Evolutionary conservation across 1,140 invertebrate genomes (phyloP).

Genomic region (Lutraria rhynchaena): DNA sequence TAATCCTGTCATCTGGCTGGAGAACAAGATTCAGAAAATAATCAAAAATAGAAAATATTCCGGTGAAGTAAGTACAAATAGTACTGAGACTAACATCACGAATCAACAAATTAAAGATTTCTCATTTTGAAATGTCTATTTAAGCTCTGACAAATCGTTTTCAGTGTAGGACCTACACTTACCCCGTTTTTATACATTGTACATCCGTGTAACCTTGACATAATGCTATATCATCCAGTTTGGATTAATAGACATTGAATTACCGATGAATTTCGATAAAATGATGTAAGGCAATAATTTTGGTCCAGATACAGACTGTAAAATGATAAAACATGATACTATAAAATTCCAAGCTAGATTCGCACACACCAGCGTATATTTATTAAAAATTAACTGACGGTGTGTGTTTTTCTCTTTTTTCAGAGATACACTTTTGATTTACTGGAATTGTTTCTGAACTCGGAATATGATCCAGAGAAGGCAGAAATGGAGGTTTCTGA

Average conservation of each 20-base stretch:
- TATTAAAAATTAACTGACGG: not conserved
- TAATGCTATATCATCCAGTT: no score
- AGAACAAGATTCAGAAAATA: conserved; percentile 66
- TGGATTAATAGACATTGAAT: no score
- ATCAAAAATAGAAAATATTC: conserved; percentile 67
- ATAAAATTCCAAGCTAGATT: not conserved
- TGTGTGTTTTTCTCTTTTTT: conserved; percentile 22
- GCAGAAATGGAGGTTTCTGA: conserved; percentile 4
- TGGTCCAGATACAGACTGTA: not conserved
- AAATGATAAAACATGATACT: no score
- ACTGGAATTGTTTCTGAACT: conserved; percentile 67
- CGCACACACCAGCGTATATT: not conserved
- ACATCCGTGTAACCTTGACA: no score
- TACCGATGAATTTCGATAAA: not conserved
- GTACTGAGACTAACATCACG: no score
- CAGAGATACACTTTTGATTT: conserved; percentile 57
- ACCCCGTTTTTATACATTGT: no score
- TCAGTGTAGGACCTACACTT: no score
- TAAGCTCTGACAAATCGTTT: no score
- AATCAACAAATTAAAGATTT: no score
- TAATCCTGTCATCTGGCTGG: conserved; percentile 78
- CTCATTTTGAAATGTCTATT: no score
- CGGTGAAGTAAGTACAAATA: conserved; percentile 54
- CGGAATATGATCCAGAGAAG: conserved; percentile 62
- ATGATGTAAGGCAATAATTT: not conserved